phyloP scores from a whole-genome alignment of 2,888 invertebrate species.

The Himalopsyche japonica region DNA sequence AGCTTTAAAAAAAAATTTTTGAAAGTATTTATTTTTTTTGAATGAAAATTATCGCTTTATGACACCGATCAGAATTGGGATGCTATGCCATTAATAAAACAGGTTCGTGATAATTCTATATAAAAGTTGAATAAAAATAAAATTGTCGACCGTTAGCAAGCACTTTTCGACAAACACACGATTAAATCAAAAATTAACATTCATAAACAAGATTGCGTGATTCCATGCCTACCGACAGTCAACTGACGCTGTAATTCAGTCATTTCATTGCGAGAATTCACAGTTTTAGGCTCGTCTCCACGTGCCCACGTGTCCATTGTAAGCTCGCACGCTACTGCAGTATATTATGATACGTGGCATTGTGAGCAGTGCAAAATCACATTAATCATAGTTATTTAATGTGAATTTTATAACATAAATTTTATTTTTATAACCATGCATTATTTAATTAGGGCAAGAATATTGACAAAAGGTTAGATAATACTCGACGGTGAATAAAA shows the following conservation, averaged over 20 bases:
- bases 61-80: not conserved
- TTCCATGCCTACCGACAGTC: not conserved
- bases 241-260: not conserved
- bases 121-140: not conserved
- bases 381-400: no score
- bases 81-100: not conserved
- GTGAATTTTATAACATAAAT: no score
- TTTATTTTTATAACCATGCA: no score
- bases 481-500: no score
- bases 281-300: not conserved
- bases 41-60: not conserved
- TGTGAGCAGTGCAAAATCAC: no score
- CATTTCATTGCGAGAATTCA: not conserved
- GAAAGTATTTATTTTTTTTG: no score
- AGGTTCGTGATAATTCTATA: not conserved
- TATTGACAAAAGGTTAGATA: no score
- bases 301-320: not conserved
- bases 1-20: no score
- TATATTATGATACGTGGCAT: no score
- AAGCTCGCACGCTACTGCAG: not conserved
- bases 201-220: not conserved
- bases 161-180: not conserved
- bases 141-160: not conserved
- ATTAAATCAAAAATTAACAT: not conserved
- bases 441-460: no score